A percentile compares a stretch with the other conserved stretches of the same genome.
Conservation (phyloP, 2,888 invertebrate genomes). For the Drosophila pegasa region DNA sequence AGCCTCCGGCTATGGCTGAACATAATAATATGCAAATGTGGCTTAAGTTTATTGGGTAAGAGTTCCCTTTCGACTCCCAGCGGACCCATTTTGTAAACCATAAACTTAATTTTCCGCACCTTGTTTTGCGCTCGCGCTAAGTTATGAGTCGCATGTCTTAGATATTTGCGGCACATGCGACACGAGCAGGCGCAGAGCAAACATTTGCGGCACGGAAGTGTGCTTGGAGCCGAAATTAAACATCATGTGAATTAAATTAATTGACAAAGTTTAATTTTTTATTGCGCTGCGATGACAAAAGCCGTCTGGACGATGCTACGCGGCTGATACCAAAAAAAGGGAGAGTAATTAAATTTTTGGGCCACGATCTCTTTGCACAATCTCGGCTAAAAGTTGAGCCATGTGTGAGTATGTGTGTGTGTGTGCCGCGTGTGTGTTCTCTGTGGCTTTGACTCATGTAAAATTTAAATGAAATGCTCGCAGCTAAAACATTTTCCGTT, state of each 20-base stretch:
- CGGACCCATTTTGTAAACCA: conserved; percentile 23
- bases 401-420: conserved; percentile 8
- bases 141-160: conserved; percentile 7
- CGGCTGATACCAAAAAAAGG: conserved; percentile 40
- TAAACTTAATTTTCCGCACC: conserved; percentile 40
- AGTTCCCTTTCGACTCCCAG: conserved; percentile 4
- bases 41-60: conserved; percentile 4
- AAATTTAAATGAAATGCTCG: conserved; percentile 64
- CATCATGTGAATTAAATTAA: conserved; percentile 71
- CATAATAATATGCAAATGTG: conserved; percentile 31
- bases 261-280: conserved; percentile 72
- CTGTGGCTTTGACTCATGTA: conserved; percentile 49
- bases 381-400: conserved; percentile 54
- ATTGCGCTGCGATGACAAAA: conserved; percentile 36
- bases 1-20: neutral
- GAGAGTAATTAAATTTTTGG: conserved; percentile 63
- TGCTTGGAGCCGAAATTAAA: conserved; percentile 43
- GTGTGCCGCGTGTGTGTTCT: conserved; percentile 3
- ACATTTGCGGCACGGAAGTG: conserved; percentile 32
- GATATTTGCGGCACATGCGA: conserved; percentile 12
- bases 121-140: conserved; percentile 6
- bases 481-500: conserved; percentile 32
- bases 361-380: conserved; percentile 53
- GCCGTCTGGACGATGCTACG: conserved; percentile 14
- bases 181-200: conserved; percentile 26